Base-by-base conservation (phyloP, 2,113 vertebrate species). In the Oxyruncus cristatus region DNA sequence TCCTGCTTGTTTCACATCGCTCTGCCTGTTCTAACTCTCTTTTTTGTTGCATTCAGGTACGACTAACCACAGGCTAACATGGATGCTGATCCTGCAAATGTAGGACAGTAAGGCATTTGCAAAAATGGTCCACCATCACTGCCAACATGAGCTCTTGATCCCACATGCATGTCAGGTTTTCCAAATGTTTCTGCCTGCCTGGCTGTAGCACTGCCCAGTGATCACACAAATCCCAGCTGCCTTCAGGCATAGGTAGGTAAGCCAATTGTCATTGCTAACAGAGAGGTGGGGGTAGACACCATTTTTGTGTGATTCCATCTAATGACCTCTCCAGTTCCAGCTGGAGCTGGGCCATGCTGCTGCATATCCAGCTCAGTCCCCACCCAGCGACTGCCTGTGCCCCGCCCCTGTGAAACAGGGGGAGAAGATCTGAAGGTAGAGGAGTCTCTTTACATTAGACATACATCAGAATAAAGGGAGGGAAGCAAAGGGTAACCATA, bases 341-440 rank as follows among this genome's bases (percentile, higher is more conserved):
- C 4, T 4, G 47, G 15, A 59, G 39, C 33, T 28, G 23, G 61
- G 6, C 39, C 53, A 66, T 0, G 1, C 44, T 70, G 72, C 21
- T 70, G 27, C 14, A 26, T 17, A 30, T 33, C 37, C 66, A 66
- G 55, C 46, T 66, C 50, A 58, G 50, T 20, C 14, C 17, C 75
- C 0, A 0, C 7, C 26, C 42, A 37, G 7, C 26, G 20, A 28
- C 37, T 41, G 46, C n/a, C 44, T 1, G 0, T 44, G 63, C 37
- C 53, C 42, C 52, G 53, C 10, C 11, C 44, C 12, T 71, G 32
- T 71, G 32, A 80, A 70, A 80, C 0, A 32, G 20, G 58, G 12
- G 68, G 28, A 70, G 39, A 86, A 61, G 22, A 24, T 70, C 27
- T 52, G 59, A 74, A 67, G 42, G 49, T 1, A 59, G 49, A 72